These are phyloP conservation scores for Lampris incognitus DNA, from an alignment of 2,113 vertebrate species.

Conservation along the genomic window DNA sequence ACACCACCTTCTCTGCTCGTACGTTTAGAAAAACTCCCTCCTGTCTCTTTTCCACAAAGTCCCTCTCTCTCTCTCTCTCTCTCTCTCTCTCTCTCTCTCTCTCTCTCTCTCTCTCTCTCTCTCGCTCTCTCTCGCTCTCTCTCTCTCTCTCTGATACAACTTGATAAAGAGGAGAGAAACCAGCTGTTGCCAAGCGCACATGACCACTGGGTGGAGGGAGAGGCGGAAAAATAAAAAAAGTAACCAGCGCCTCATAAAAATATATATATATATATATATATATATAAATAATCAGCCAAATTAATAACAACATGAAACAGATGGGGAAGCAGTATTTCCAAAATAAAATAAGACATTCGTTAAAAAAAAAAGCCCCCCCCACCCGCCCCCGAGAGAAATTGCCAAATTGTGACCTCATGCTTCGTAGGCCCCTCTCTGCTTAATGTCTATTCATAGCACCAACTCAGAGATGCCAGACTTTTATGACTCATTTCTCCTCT, in stretches of 20 bases:
- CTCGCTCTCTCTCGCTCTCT: conserved; percentile 41
- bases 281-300: conserved; percentile 60
- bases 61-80: not conserved
- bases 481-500: conserved; percentile 70
- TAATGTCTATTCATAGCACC: conserved; percentile 76
- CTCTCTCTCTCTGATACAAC: conserved; percentile 26
- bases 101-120: conserved; percentile 24
- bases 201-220: conserved; percentile 59
- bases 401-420: conserved; percentile 77
- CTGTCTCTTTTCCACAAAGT: not conserved
- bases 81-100: not conserved
- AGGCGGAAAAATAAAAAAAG: conserved; percentile 58
- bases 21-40: too few relatives aligned
- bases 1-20: not conserved
- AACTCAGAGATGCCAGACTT: conserved; percentile 71
- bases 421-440: conserved; percentile 62
- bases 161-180: conserved; percentile 21
- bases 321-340: conserved; percentile 76
- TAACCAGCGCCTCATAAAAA: conserved; percentile 59
- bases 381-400: conserved; percentile 30
- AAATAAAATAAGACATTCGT: conserved; percentile 67
- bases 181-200: conserved; percentile 59
- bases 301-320: conserved; percentile 76
- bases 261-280: conserved; percentile 23
- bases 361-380: conserved; percentile 12